Evolutionary conservation across 2,888 invertebrate species (phyloP).

Genomic region (Euplexia lucipara): DNA sequence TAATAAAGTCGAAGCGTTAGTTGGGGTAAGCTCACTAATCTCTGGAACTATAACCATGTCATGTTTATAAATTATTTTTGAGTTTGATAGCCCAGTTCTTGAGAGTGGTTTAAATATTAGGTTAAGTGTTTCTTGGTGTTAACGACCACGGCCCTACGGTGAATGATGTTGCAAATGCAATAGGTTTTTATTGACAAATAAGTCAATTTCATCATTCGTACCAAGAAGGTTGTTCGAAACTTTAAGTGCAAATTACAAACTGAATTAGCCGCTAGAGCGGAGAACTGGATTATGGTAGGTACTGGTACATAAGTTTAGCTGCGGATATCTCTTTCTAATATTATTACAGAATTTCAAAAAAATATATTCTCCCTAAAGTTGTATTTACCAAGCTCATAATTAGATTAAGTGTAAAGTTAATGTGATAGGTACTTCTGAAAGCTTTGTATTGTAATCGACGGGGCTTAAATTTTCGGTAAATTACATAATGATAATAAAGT

Average conservation of each 20-base stretch:
- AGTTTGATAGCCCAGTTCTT: too few species aligned
- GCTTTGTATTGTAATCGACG: background rate
- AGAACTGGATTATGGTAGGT: background rate
- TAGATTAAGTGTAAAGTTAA: conserved; percentile 15
- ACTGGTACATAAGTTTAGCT: conserved; percentile 6
- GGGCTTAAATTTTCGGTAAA: conserved; percentile 1
- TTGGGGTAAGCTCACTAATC: too few species aligned
- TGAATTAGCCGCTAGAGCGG: background rate
- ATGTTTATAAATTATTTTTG: too few species aligned
- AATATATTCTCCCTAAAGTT: conserved; percentile 18
- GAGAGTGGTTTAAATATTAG: too few species aligned
- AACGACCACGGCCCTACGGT: too few species aligned
- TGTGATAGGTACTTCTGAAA: conserved; percentile 13
- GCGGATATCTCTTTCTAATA: background rate
- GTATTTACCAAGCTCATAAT: conserved; percentile 17
- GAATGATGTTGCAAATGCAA: too few species aligned
- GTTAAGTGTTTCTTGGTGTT: too few species aligned
- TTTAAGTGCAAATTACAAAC: conserved; percentile 19
- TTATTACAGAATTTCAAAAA: conserved; percentile 17
- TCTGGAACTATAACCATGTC: too few species aligned
- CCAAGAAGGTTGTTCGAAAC: background rate
- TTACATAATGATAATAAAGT: conserved; percentile 7
- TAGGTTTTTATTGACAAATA: too few species aligned
- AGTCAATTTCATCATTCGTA: background rate
- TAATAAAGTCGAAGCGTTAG: too few species aligned